Percentiles rank a stretch among this genome's conserved stretches.
phyloP scores from a whole-genome alignment of 2,888 invertebrate genomes.

The Phaedon cochleariae region DNA sequence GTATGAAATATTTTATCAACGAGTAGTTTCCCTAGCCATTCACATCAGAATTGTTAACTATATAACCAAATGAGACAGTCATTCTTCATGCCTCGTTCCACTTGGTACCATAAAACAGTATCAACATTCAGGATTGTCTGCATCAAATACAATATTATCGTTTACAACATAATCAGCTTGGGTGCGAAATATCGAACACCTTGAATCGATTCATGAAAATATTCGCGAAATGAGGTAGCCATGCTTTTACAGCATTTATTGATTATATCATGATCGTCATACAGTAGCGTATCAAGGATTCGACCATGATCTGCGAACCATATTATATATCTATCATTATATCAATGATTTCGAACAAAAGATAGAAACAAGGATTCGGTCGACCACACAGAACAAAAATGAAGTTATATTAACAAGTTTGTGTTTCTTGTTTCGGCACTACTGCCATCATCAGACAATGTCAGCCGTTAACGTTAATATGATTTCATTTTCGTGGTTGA shows the following conservation, averaged over 20 bases:
- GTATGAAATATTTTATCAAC: too few relatives aligned
- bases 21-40: too few relatives aligned
- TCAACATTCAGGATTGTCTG: neutral
- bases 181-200: neutral
- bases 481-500: too few relatives aligned
- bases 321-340: too few relatives aligned
- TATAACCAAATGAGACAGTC: neutral
- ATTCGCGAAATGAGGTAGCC: neutral
- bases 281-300: slow-evolving; percentile 25
- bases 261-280: slow-evolving; percentile 36
- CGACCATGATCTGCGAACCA: neutral
- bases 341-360: too few relatives aligned
- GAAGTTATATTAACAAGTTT: too few relatives aligned
- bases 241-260: slow-evolving; percentile 38
- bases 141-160: neutral
- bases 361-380: too few relatives aligned
- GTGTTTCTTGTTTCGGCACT: too few relatives aligned
- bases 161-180: neutral
- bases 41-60: too few relatives aligned
- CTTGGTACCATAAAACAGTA: neutral
- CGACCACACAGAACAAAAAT: too few relatives aligned
- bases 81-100: neutral
- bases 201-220: neutral
- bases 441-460: too few relatives aligned
- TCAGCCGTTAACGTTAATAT: too few relatives aligned